Evolutionary conservation across 23 tunicate genomes (phyloP), one percentile per base, ranked within the genome.

Genomic region (Corella eumyota): DNA sequence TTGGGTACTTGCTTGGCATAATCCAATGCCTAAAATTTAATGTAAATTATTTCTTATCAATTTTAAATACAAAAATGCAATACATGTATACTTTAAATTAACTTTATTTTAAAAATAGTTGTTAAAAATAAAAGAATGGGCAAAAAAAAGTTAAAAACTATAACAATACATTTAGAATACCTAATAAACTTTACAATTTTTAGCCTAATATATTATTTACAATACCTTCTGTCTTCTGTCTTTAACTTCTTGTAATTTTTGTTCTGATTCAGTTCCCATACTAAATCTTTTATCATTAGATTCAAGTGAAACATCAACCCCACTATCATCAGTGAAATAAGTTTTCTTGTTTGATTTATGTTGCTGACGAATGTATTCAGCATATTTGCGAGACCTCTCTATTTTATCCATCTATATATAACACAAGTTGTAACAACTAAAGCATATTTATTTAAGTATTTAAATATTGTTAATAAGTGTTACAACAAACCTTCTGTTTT

Each of bases 321-420:
- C 60, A 1, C 36, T 37, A 5, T 44, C 59, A 6, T 54, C 56
- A n/a, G 22, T 56, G 29, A 23, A 22, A 54, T 5, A 26, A 4
- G 30, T 15, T 25, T 30, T 21, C 1, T 30, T 66, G 21, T 34
- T 61, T 6, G 45, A 27, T 32, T 66, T 75, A 64, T 85, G 95
- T 51, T 85, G 76, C 59, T 71, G 70, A 6, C 95, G 78, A 11
- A 85, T 72, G 29, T 71, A 66, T 34, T 85, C 95, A 5, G 95
- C 72, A 65, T 85, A 85, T 50, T 85, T 75, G 47, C 46, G 58
- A 1, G 69, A 79, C 15, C 85, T 68, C 4, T 77, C 71, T 0
- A 69, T 34, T 56, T 85, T 85, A 44, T 68, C 81, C 81, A 83
- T 68, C 93, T 81, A 52, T 56, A 19, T 13, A 25, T 13, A 20